Evolutionary conservation across 2,888 invertebrate genomes (phyloP), one percentile per base, ranked within the genome.

Genomic region (Nephrocerus scutellatus): DNA sequence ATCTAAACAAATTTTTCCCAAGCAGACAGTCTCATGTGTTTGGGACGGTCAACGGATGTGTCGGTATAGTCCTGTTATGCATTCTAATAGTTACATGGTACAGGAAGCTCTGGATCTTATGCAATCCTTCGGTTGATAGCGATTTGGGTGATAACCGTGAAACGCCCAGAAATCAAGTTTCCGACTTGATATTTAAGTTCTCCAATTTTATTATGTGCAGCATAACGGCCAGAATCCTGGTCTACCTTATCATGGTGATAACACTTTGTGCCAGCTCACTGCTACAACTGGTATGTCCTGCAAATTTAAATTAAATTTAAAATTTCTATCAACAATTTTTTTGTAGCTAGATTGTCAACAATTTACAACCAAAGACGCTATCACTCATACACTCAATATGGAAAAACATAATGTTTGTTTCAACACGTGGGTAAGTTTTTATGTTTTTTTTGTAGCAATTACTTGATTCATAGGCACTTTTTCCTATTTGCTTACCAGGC

Each of bases 81-180:
- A 65, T 84, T 47, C 70, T 85, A 37, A 79, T 84, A 0, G 57
- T 84, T 6, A 78, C 80, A 1, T 88, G 88, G 88, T 80, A 81
- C 44, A 79, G 84, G 55, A 82, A 81, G 51, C 55, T 81, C 2
- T 85, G 84, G 83, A 72, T 72, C 44, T 70, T 70, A 55, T 60
- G 44, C 24, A 43, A 47, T 8, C 48, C 44, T 9, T 51, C 45
- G 2, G 33, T 36, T 1, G 51, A 52, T 29, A 44, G 49, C 10
- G 50, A 52, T 34, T 15, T 39, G 7, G 49, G 47, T 15, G 36
- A 44, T 9, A 29, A 37, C 10, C 38, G 44, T 6, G 24, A 34
- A 2, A 48, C 48, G 5, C 82, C 83, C 0, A 66, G 65, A 22
- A 74, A 74, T 45, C 60, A 53, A 44, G 54, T 74, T 7, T 55